phyloP scores from a whole-genome alignment of 1,140 invertebrate species.

The Macrotrachela quadricornifera region DNA sequence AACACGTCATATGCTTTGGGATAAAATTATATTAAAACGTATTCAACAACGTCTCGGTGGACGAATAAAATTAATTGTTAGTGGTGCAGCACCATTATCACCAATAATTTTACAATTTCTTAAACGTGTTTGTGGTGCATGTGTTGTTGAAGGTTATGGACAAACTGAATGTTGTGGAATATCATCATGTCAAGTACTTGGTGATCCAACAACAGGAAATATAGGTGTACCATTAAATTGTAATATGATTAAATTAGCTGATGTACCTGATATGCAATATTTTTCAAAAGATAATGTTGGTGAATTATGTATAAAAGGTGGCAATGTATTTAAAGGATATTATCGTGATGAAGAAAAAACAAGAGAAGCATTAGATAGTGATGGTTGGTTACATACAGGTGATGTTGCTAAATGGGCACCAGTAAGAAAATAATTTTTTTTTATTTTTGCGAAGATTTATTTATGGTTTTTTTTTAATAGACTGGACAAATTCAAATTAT shows the following conservation, averaged over 20 bases:
- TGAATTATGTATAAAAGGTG: conserved; percentile 57
- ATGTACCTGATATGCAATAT: conserved; percentile 95
- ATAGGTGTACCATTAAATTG: conserved; percentile 79
- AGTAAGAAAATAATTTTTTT: too few species aligned
- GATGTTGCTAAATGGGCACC: conserved; percentile 26
- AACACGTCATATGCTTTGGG: conserved; percentile 9
- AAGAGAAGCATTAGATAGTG: conserved; percentile 27
- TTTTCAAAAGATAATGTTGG: conserved; percentile 35
- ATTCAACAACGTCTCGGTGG: conserved; percentile 74
- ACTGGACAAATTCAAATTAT: conserved; percentile 53
- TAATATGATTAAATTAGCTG: conserved; percentile 71
- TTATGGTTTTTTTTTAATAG: not conserved
- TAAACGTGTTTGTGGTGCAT: conserved; percentile 69
- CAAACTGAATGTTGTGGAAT: conserved; percentile 88
- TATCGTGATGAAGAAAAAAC: conserved; percentile 35
- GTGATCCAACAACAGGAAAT: conserved; percentile 62
- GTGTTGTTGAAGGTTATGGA: conserved; percentile 63
- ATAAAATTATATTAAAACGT: conserved; percentile 69
- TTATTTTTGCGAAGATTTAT: too few species aligned
- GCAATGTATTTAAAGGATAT: conserved; percentile 51
- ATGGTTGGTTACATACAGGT: conserved; percentile 33
- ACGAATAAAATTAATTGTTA: conserved; percentile 57
- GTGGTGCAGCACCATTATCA: conserved; percentile 75
- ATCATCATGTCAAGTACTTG: conserved; percentile 75
- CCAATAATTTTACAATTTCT: conserved; percentile 80